A percentile compares a stretch with the other conserved stretches of the same genome.
phyloP scores from a whole-genome alignment of 1,140 invertebrate genomes.

The Megalopta genalis region DNA sequence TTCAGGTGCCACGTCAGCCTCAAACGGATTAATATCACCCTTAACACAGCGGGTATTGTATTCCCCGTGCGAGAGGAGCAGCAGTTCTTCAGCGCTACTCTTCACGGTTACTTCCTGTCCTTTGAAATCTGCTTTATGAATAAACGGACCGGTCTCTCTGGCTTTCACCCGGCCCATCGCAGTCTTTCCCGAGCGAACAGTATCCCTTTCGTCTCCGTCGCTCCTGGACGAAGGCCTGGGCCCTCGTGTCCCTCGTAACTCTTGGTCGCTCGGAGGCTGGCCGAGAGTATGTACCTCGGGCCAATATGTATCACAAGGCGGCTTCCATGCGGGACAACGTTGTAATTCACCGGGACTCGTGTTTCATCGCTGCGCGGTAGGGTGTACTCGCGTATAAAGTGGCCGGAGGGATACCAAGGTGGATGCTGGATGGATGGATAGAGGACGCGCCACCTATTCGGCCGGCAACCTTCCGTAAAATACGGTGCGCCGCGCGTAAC shows the following conservation, averaged over 20 bases:
- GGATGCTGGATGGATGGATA: not conserved
- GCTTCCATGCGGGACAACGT: conserved; percentile 17
- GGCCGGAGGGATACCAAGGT: not conserved
- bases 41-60: conserved; percentile 2
- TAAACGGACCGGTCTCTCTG: not conserved
- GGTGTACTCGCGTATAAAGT: conserved; percentile 29
- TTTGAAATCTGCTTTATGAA: conserved; percentile 35
- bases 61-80: not conserved
- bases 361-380: conserved; percentile 24
- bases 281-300: conserved; percentile 16
- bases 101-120: conserved; percentile 11
- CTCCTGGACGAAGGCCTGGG: too few species aligned
- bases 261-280: conserved; percentile 9
- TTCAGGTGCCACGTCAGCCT: not conserved
- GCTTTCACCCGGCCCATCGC: too few species aligned
- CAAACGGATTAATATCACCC: conserved; percentile 1
- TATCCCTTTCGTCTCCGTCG: not conserved
- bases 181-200: not conserved
- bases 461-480: not conserved
- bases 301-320: conserved; percentile 40
- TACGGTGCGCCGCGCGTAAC: too few species aligned
- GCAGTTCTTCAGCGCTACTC: not conserved
- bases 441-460: conserved; percentile 14
- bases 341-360: conserved; percentile 43
- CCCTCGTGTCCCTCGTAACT: conserved; percentile 16